Evolutionary conservation across 2,797 vertebrate species (phyloP).

Genomic region (Garrulus glandarius): DNA sequence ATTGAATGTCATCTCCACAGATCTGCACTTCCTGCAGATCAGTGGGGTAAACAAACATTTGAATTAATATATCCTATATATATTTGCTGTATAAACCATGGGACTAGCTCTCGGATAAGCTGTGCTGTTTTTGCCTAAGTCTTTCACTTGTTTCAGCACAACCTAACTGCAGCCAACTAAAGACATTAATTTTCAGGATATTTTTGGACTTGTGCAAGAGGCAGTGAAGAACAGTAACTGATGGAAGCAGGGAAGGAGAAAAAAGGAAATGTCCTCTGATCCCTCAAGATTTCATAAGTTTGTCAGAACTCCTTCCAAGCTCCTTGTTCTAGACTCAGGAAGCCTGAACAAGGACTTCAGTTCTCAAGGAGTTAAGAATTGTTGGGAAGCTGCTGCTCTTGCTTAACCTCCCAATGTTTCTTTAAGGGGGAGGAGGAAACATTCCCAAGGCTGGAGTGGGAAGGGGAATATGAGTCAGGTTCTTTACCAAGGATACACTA

Average conservation of each 20-base stretch:
- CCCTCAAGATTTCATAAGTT: neutral
- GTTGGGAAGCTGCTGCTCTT: neutral
- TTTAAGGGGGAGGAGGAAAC: neutral
- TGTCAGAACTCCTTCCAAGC: neutral
- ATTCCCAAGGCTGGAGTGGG: neutral
- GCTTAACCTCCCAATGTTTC: neutral
- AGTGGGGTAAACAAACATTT: neutral
- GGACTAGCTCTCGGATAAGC: neutral
- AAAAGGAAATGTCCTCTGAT: neutral
- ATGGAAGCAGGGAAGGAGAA: neutral
- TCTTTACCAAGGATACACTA: neutral
- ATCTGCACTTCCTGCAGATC: neutral
- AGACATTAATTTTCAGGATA: neutral
- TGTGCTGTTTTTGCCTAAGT: neutral
- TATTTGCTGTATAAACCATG: neutral
- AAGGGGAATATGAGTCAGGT: neutral
- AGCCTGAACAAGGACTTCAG: neutral
- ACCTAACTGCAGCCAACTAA: neutral
- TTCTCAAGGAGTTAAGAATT: neutral
- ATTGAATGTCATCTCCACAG: neutral
- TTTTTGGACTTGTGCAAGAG: neutral
- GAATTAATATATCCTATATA: neutral
- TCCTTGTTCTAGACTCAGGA: neutral
- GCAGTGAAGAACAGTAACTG: neutral
- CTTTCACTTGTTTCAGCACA: neutral